phyloP scores from a whole-genome alignment of 92 coral and sea anemone genomes.

The Epizoanthus rinbou region DNA sequence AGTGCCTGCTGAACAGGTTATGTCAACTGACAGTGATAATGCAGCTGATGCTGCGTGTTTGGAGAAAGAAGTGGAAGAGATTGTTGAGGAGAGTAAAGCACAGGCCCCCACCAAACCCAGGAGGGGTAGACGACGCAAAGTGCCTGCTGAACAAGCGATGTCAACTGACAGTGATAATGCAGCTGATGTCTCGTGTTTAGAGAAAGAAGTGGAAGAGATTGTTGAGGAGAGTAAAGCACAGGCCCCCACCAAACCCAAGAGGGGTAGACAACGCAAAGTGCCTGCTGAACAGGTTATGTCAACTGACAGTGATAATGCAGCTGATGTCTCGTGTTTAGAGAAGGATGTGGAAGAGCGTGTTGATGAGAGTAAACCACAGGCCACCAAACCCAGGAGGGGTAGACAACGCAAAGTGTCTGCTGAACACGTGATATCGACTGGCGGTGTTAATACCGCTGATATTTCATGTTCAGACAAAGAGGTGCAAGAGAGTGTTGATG shows the following conservation, averaged over 20 bases:
- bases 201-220: background rate
- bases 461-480: background rate
- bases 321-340: background rate
- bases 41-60: background rate
- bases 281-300: background rate
- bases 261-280: constrained; percentile 11
- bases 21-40: background rate
- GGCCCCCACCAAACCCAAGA: constrained; percentile 4
- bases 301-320: background rate
- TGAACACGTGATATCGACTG: background rate
- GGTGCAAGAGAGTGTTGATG: background rate
- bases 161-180: background rate
- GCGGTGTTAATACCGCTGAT: background rate
- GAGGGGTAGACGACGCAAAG: constrained; percentile 12
- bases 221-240: background rate
- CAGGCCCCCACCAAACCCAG: constrained; percentile 1
- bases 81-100: background rate
- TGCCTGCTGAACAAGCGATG: background rate
- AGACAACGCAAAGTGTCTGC: background rate
- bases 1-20: constrained; percentile 1
- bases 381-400: background rate
- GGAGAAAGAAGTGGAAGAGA: background rate
- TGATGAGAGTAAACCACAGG: background rate
- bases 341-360: background rate
- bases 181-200: background rate